These are phyloP conservation scores for Micromys minutus DNA, from an alignment of 2,113 vertebrate genomes.

Conservation along the genomic window DNA sequence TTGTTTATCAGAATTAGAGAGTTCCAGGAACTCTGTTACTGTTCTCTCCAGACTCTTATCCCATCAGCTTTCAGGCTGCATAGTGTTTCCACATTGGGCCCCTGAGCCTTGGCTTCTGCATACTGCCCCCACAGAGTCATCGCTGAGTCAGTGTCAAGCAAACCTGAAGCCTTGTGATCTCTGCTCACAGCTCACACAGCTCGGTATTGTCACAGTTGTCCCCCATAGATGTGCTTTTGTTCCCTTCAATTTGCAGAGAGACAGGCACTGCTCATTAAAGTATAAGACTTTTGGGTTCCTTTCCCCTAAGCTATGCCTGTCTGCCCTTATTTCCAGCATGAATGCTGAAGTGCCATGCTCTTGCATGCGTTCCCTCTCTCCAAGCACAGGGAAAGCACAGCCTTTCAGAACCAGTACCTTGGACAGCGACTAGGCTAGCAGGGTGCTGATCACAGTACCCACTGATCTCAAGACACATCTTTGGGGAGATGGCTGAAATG, in stretches of 20 bases:
- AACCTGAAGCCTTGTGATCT: neutral
- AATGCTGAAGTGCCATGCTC: neutral
- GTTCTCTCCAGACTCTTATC: neutral
- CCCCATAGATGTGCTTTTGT: neutral
- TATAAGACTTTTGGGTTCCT: neutral
- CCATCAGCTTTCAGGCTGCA: neutral
- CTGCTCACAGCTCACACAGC: neutral
- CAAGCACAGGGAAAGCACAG: neutral
- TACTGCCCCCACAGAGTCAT: neutral
- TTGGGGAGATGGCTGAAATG: neutral
- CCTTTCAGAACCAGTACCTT: neutral
- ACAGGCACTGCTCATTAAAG: neutral
- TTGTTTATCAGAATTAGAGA: neutral
- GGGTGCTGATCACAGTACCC: neutral
- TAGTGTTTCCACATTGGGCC: too few species aligned
- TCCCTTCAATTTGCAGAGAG: slow-evolving; percentile 10
- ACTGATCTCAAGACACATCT: neutral
- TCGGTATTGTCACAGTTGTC: neutral
- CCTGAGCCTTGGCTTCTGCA: neutral
- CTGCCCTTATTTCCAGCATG: neutral
- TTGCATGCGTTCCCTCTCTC: accelerated
- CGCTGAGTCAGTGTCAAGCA: neutral
- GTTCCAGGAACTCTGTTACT: neutral
- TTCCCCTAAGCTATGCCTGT: neutral
- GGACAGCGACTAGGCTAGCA: neutral